Base-by-base conservation (phyloP, 2,888 invertebrate species). In the Latrodectus elegans region DNA sequence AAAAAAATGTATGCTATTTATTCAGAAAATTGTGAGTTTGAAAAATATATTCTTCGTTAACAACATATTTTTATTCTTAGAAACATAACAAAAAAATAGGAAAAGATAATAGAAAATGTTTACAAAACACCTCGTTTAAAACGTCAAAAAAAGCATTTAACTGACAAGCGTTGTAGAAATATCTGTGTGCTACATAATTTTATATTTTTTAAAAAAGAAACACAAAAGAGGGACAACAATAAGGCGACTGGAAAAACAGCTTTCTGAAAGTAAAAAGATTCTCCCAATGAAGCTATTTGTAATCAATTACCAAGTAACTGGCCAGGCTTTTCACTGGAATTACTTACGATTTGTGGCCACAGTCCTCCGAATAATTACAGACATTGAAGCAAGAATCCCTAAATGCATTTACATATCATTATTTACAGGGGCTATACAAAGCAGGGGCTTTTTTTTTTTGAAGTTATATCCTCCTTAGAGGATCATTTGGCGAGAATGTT, bases 271-370 rank as follows among this genome's bases (percentile, higher is more conserved):
- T 53, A 65, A 65, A 68, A 15, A 8, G 52, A 68, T 11, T 51
- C 60, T 14, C 14, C 17, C 22, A 77, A 84, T 84, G 55, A 84
- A 78, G 84, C 84, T 78, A 55, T 84, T 84, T 84, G 78, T 68
- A 84, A 84, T 84, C 84, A 78, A 78, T 84, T 84, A 78, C 84
- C 73, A 51, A 22, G 51, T 22, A 52, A 26, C n/a, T 51, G 68
- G 12, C 14, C 17, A 51, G 60, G 65, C 52, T 12, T 52, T 67
- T n/a, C 53, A 38, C 38, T 38, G 6, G 49, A 14, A 60, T 77
- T 77, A 65, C 12, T 60, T 51, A 22, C 53, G n/a, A 53, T 52
- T 68, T 51, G 11, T 67, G 74, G 64, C 73, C 73, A 52, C 73
- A 81, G 38, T 74, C 67, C 53, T 53, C 8, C n/a, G 52, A 22